These are phyloP conservation scores for Macquaria ambigua DNA, from an alignment of 2,113 vertebrate species.

Conservation along the genomic window DNA sequence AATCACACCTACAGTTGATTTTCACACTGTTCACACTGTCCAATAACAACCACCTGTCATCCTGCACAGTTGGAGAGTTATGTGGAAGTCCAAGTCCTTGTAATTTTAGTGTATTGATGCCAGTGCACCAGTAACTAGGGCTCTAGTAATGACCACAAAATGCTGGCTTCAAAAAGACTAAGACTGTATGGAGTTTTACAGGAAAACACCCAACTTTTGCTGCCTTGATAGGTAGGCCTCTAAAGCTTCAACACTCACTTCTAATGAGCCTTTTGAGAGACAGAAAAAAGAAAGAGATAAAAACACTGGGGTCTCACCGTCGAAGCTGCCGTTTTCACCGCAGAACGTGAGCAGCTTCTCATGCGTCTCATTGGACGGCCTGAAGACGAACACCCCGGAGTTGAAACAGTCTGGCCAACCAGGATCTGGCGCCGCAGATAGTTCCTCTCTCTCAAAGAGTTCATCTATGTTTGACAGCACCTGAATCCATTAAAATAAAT, in stretches of 20 bases:
- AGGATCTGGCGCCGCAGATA: constrained; percentile 97
- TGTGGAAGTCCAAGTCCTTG: not conserved
- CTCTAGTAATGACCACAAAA: not conserved
- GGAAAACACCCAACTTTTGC: not conserved
- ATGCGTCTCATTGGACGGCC: constrained; percentile 93
- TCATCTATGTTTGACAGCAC: constrained; percentile 96
- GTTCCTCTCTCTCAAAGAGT: constrained; percentile 96
- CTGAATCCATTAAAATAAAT: constrained; percentile 73
- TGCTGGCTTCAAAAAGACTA: not conserved
- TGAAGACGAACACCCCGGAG: constrained; percentile 96
- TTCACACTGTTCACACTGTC: too few relatives aligned
- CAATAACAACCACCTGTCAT: not conserved
- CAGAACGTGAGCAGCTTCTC: constrained; percentile 89
- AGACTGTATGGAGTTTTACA: not conserved
- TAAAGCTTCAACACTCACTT: not conserved
- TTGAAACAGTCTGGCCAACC: constrained; percentile 99
- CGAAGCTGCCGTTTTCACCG: constrained; percentile 94
- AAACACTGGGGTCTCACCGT: constrained; percentile 85
- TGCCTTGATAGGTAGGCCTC: not conserved
- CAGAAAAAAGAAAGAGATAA: not conserved
- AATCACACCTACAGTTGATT: not conserved
- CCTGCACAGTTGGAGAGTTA: not conserved
- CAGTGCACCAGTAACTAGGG: too few relatives aligned
- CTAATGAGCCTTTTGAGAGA: not conserved
- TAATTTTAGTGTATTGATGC: not conserved